Evolutionary conservation across 2,888 invertebrate species (phyloP), one percentile per base, ranked within the genome.

Genomic region (Caenorhabditis doughertyi): DNA sequence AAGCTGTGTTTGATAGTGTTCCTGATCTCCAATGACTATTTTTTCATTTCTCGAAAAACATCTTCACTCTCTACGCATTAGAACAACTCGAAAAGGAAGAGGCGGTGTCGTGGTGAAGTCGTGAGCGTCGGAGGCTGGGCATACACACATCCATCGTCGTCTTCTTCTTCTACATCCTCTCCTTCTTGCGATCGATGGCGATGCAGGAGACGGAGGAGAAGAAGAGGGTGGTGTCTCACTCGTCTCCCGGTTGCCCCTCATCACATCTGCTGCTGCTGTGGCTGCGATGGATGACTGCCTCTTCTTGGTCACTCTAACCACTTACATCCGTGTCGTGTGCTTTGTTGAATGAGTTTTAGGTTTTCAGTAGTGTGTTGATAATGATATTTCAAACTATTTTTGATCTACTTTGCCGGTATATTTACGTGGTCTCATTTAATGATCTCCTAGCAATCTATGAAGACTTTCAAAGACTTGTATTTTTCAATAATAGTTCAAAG

Each of bases 111-210:
- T 25, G 21, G 32, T 11, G 9, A 55, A n/a, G 65, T 35, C 51
- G 27, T 35, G 72, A 60, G 60, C 64, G 64, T 53, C 51, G 55
- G 73, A 44, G 62, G 32, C 25, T 56, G 65, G 35, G 49, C 76
- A 56, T 51, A 25, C 51, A 58, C 51, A 65, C 51, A 65, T 51
- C 65, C 65, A 47, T 67, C 76, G 58, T 58, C 56, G 21, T 51
- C 47, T 25, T 29, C 29, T 25, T 32, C 67, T 53, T 53, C 64
- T 42, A 7, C 64, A 35, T 65, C 67, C 23, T 60, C 67, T 29
- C 42, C 67, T 21, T 42, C 60, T 70, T 77, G 53, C 70, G 73
- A 73, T 73, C 73, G 73, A 73, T 72, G 72, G 42, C 27, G 72
- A 42, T 53, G 73, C 55, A 73, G 73, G 73, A 73, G 65, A 65